Base-by-base conservation (phyloP, 2,797 vertebrate genomes). In the Nasua narica region DNA sequence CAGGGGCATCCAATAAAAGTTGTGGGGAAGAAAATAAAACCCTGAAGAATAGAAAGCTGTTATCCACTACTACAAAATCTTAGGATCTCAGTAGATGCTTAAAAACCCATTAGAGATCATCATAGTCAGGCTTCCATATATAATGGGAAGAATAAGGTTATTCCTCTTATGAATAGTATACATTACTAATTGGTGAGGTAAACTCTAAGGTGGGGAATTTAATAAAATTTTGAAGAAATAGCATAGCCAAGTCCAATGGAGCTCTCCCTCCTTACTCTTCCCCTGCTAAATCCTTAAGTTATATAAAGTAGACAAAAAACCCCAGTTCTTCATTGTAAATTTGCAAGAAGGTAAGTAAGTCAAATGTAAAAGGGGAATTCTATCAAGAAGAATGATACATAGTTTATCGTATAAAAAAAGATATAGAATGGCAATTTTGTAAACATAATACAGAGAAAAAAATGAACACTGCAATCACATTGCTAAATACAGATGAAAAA, bases 331-430 rank as follows among this genome's bases (percentile, higher is more conserved):
- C 65, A 27, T 13, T 92, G 14, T 87, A 78, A 87, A 14, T 37
- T 48, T 29, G 2, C 5, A 65, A 86, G 46, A 94, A 89, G 58
- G 50, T 50, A 93, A 76, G 18, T 86, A 93, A 81, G 23, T 86
- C 58, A 85, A 18, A 48, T 43, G 35, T 27, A 50, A 82, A 52
- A 29, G 83, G 52, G 46, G 13, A 77, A 69, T 35, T 52, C 37
- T 56, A 52, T 79, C 4, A 70, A 83, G 35, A 91, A 29, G 16
- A 70, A 48, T 83, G 18, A 78, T n/a, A 25, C 10, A 37, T 15
- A 43, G 46, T 40, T 93, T 62, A 43, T 72, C 14, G 15, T 15
- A 87, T 70, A 14, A 82, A 95, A 89, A 96, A 93, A 70, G 12
- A 78, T 81, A 46, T 16, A 48, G 32, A 74, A 70, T 56, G 67